Evolutionary conservation across 2,113 vertebrate species (phyloP), one percentile per base, ranked within the genome.

Genomic region (Gambusia affinis): DNA sequence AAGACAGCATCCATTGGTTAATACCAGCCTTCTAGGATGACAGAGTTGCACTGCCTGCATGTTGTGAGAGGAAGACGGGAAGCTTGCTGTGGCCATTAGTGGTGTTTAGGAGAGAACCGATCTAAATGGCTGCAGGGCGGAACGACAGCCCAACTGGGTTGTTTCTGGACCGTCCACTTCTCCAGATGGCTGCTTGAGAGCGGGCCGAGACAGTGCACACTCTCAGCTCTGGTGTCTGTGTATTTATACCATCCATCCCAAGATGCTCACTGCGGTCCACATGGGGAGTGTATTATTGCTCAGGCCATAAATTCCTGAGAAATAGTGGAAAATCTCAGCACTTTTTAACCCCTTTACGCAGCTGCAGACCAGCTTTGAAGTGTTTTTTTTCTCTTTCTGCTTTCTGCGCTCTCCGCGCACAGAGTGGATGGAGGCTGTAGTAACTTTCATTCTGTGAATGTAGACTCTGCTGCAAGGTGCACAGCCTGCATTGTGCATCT

Each of bases 331-430:
- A 76, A 77, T 76, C 69, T 75, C 66, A 87, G 83, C 86, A 88
- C 10, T 78, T 80, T 72, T 74, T 80, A 80, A 79, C 85, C 78
- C 69, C 37, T 22, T 60, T 37, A 70, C 75, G 83, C 75, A 86
- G 75, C 85, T 80, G 76, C 79, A 68, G 54, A 74, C 63, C 81
- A 74, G 81, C 86, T 89, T 87, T 88, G 72, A 88, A 85, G 82
- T 11, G 2, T 7, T 24, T 24, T 11, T 37, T 37, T 37, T 37
- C 35, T 57, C 17, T n/a, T 57, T 57, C 24, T 57, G 24, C 51
- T 24, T 57, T 57, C n/a, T 57, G 24, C 1, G 1, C 44, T 19
- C 44, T 19, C 51, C 8, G 10, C 44, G 2, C 51, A 57, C 4
- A 17, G 22, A 3, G 7, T 3, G 35, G 35, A 57, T n/a, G 24